Evolutionary conservation across 2,888 invertebrate species (phyloP), one percentile per base, ranked within the genome.

Genomic region (Hirtodrosophila alboralis): DNA sequence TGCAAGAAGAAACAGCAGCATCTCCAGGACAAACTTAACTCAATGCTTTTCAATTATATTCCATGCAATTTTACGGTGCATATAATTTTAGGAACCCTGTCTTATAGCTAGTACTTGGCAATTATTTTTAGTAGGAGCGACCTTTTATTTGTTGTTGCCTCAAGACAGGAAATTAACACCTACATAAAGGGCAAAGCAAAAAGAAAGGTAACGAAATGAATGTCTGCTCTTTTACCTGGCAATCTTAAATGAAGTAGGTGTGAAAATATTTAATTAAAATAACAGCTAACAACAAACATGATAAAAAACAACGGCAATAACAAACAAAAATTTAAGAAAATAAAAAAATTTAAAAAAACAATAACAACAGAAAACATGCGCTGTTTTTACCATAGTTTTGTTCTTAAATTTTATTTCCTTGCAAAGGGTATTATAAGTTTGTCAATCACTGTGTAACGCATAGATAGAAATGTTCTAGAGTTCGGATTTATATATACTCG

Each of bases 221-320:
- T 53, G 54, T 62, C 47, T 61, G 13, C 14, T 33, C 28, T 48
- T 18, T 48, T 54, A 44, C 40, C 51, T 41, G 52, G 43, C 61
- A 45, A 48, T 54, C 66, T 75, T 65, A 72, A 75, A 75, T 75
- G 79, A 78, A 84, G 76, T 84, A 83, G 78, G 88, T 89, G 84
- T 80, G 84, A 83, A 87, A 83, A 80, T 84, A 81, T 88, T 88
- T 89, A 89, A 88, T 88, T 88, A 84, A 83, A 84, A 87, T 87
- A 84, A 75, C 81, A 85, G 49, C 44, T 52, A 68, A 37, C 62
- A 61, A 69, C 69, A 60, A 69, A 47, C 45, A 68, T 51, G 56
- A 61, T 52, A 62, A 57, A n/a, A 57, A 72, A 58, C 52, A 49
- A 23, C 23, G 23, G 8, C 23, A 23, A 23, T 7, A 23, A 8